A percentile compares a stretch with the other conserved stretches of the same genome.
Conservation (phyloP, 2,113 vertebrate genomes). For the Elgaria multicarinata region DNA sequence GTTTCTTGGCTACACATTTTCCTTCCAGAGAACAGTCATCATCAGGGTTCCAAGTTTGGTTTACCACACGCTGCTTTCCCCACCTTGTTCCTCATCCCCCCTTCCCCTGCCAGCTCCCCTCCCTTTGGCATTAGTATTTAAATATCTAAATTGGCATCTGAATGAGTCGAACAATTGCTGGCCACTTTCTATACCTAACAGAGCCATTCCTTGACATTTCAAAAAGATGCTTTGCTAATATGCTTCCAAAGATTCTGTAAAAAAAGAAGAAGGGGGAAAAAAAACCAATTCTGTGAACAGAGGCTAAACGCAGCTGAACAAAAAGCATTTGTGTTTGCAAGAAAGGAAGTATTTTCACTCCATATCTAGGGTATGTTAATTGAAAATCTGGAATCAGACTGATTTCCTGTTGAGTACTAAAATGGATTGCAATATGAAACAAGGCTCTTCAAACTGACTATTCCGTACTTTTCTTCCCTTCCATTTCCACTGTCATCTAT, state of each 20-base stretch:
- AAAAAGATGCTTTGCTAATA: conserved; percentile 59
- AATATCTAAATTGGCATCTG: conserved; percentile 61
- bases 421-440: conserved; percentile 72
- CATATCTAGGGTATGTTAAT: conserved; percentile 70
- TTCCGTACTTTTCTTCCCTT: conserved; percentile 56
- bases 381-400: conserved; percentile 74
- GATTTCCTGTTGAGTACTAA: conserved; percentile 70
- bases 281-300: conserved; percentile 66
- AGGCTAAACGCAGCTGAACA: conserved; percentile 57
- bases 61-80: conserved; percentile 31
- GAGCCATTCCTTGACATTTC: conserved; percentile 61
- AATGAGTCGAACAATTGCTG: conserved; percentile 43
- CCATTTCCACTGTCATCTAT: conserved; percentile 64
- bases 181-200: conserved; percentile 61
- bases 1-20: conserved; percentile 61
- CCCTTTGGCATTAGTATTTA: conserved; percentile 51
- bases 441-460: conserved; percentile 66
- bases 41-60: conserved; percentile 61
- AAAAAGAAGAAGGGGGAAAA: neutral
- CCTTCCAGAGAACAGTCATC: conserved; percentile 57
- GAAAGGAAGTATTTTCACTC: conserved; percentile 69
- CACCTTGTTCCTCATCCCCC: conserved; percentile 43
- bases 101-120: neutral
- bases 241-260: conserved; percentile 59
- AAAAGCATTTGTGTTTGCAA: conserved; percentile 65